Conservation (phyloP, 2,888 invertebrate genomes). For the Erebia palarica region DNA sequence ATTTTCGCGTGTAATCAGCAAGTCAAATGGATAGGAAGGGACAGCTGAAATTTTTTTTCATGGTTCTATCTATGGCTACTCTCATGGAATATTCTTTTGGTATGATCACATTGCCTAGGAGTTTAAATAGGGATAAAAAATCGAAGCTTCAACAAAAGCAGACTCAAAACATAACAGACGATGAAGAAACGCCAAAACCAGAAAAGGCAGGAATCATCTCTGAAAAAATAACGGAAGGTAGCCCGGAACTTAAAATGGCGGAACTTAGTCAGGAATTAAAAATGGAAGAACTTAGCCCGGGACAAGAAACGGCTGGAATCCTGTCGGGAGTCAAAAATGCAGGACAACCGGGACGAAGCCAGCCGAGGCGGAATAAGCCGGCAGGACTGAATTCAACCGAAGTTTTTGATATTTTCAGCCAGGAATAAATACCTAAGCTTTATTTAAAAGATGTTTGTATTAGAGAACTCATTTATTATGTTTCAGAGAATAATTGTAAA, state of each 20-base stretch:
- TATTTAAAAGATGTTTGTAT: not conserved
- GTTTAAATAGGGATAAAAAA: constrained; percentile 25
- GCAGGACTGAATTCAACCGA: constrained; percentile 8
- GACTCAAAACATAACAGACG: constrained; percentile 44
- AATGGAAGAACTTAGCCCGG: not conserved
- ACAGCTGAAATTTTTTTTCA: constrained; percentile 58
- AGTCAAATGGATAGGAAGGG: constrained; percentile 60
- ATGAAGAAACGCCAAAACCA: not conserved
- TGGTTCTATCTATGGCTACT: constrained; percentile 60
- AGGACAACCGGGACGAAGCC: not conserved
- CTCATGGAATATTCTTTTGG: constrained; percentile 64
- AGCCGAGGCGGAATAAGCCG: not conserved
- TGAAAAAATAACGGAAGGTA: not conserved
- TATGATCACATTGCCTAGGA: constrained; percentile 47
- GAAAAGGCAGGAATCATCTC: not conserved
- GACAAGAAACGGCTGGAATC: not conserved
- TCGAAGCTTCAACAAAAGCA: constrained; percentile 42
- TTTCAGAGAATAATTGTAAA: not conserved
- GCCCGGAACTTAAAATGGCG: not conserved
- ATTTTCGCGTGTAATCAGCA: constrained; percentile 1
- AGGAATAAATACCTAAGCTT: not conserved
- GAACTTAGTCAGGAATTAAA: not conserved
- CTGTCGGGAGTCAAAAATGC: not conserved
- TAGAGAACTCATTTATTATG: not conserved
- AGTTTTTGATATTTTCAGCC: constrained; percentile 19